Percentiles rank a stretch among this genome's conserved stretches.
These are phyloP conservation scores for Menidia menidia DNA, from an alignment of 2,797 vertebrate species.

Conservation along the genomic window DNA sequence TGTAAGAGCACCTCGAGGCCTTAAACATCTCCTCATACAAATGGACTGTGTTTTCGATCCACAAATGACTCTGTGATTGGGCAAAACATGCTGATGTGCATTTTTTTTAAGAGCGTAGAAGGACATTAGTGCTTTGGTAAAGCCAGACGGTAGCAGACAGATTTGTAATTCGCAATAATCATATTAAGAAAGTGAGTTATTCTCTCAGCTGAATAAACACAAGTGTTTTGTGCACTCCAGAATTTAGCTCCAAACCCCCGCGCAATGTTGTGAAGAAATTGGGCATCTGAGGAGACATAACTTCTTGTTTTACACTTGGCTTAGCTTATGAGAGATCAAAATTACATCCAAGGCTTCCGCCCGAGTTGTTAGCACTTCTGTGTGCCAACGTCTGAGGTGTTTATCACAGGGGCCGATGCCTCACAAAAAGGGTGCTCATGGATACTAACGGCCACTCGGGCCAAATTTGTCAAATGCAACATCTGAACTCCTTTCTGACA, in stretches of 20 bases:
- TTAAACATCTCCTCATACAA: conserved; percentile 51
- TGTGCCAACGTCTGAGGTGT: conserved; percentile 57
- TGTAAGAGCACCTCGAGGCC: conserved; percentile 50
- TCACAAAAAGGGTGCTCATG: conserved; percentile 46
- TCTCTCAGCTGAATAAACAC: conserved; percentile 69
- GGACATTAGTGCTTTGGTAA: conserved; percentile 71
- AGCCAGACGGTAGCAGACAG: conserved; percentile 39
- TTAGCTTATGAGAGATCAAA: conserved; percentile 68
- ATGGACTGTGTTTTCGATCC: conserved; percentile 48
- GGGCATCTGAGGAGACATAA: conserved; percentile 71
- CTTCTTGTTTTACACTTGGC: conserved; percentile 70
- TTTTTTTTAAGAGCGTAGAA: conserved; percentile 57
- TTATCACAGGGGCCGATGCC: conserved; percentile 57
- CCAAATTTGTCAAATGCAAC: conserved; percentile 63
- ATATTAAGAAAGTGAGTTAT: conserved; percentile 68
- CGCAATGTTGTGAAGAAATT: conserved; percentile 63
- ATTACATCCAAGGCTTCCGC: conserved; percentile 54
- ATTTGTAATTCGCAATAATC: conserved; percentile 71
- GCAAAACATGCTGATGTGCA: conserved; percentile 74
- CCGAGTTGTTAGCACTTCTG: conserved; percentile 46
- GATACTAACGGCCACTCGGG: conserved; percentile 43
- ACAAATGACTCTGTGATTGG: conserved; percentile 62
- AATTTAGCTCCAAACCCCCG: conserved; percentile 47
- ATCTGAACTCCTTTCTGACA: conserved; percentile 57
- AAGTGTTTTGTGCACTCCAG: conserved; percentile 66